Evolutionary conservation across 2,888 invertebrate species (phyloP).

Genomic region (Neoaliturus tenellus): DNA sequence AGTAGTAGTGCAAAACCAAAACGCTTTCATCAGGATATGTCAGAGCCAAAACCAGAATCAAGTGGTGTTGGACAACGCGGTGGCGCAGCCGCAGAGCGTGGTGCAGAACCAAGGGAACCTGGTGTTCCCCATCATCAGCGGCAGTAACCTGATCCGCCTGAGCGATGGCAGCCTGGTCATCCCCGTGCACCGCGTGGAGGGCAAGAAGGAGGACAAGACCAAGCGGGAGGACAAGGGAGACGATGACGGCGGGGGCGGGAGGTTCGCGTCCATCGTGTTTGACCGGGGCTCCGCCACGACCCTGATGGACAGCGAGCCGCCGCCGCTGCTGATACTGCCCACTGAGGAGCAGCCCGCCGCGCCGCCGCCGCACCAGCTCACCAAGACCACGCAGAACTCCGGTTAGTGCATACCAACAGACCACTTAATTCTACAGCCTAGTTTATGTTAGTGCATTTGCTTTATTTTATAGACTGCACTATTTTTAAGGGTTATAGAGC

Average conservation of each 20-base stretch:
- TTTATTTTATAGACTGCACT: no score
- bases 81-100: background rate
- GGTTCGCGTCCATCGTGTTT: conserved; percentile 49
- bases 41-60: conserved; percentile 39
- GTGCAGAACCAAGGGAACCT: conserved; percentile 48
- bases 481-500: no score
- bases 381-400: conserved; percentile 30
- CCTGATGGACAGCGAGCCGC: conserved; percentile 51
- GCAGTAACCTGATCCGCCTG: conserved; percentile 43
- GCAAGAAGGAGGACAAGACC: conserved; percentile 5
- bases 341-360: conserved; percentile 3
- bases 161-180: conserved; percentile 46
- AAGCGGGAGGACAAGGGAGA: background rate
- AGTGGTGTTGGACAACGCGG: conserved; percentile 16
- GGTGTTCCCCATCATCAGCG: conserved; percentile 49
- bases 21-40: conserved; percentile 41
- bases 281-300: conserved; percentile 3
- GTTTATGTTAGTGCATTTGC: no score
- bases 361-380: background rate
- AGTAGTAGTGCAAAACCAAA: conserved; percentile 41
- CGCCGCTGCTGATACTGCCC: conserved; percentile 47
- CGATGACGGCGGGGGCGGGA: background rate
- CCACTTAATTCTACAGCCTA: background rate
- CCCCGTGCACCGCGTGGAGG: conserved; percentile 45
- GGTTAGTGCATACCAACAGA: conserved; percentile 17